phyloP scores from a whole-genome alignment of 2,113 vertebrate species.

The Cyprinodon tularosa region DNA sequence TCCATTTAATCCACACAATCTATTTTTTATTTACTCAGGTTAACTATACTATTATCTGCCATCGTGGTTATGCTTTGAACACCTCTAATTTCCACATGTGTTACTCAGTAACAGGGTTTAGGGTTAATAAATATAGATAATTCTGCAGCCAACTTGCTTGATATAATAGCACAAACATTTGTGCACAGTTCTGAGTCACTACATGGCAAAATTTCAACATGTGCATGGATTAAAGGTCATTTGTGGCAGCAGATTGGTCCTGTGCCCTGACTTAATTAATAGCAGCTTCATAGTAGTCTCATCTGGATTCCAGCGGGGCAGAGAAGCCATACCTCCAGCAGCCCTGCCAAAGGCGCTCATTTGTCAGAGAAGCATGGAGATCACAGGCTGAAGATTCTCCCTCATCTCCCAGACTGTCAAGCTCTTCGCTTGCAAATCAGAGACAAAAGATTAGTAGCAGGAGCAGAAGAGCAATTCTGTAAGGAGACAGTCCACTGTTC shows the following conservation, averaged over 20 bases:
- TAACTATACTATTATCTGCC: not conserved
- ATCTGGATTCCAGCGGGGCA: slow-evolving; percentile 73
- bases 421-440: slow-evolving; percentile 77
- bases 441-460: slow-evolving; percentile 77
- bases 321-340: slow-evolving; percentile 63
- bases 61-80: not conserved
- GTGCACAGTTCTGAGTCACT: slow-evolving; percentile 19
- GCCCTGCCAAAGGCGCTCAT: slow-evolving; percentile 78
- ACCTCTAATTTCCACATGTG: not conserved
- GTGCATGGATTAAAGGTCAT: slow-evolving; percentile 64
- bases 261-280: slow-evolving; percentile 65
- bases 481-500: slow-evolving; percentile 69
- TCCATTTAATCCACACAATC: too few species aligned
- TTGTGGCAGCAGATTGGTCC: slow-evolving; percentile 59
- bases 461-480: slow-evolving; percentile 70
- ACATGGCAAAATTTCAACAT: slow-evolving; percentile 43
- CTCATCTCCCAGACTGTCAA: slow-evolving; percentile 72
- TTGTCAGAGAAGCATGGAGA: slow-evolving; percentile 78
- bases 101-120: not conserved
- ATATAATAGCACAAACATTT: slow-evolving; percentile 9
- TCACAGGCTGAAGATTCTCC: slow-evolving; percentile 81
- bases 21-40: too few species aligned
- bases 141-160: slow-evolving; percentile 5
- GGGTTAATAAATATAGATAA: not conserved
- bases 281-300: slow-evolving; percentile 55